Base-by-base conservation (phyloP, 2,113 vertebrate genomes). In the Pterophyllum scalare region DNA sequence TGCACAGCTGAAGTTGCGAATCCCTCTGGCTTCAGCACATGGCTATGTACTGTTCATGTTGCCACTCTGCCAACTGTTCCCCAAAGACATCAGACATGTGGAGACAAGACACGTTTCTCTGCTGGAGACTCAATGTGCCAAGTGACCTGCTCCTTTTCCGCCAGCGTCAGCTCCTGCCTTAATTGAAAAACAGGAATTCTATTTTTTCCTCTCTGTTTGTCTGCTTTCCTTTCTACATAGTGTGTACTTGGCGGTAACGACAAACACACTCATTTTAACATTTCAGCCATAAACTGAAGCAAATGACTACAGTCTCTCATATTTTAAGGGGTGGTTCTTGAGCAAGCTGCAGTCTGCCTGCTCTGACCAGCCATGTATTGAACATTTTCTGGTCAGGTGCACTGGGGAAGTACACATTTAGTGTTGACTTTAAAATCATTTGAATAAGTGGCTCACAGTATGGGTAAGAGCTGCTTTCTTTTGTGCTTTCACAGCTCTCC, bases 21-120 rank as follows among this genome's bases (percentile, higher is more conserved):
- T 84, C 75, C 85, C 82, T 76, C 88, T 10, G 77, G 81, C 78
- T 89, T 40, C 60, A 5, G 81, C 87, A 86, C 89, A 74, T 84
- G 84, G 7, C 54, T 31, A 43, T 49, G 59, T 79, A 15, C 58
- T 33, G 56, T 8, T 3, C 15, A 1, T 80, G 83, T 52, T 82
- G 81, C 54, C 43, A 52, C 52, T 76, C 40, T 75, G 88, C 74
- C 74, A 82, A 35, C 35, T 28, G 56, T 38, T 72, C 80, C 70
- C 78, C 33, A 24, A 20, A 83, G 84, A 88, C 59, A 52, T 60
- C 80, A 81, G 62, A 65, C 86, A 81, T 82, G 85, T 91, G 84
- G 88, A 78, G 59, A 72, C 61, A n/a, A 54, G 77, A 76, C 81
- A 84, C 82, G 33, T 86, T 87, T 81, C 72, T 60, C 77, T 13